Percentiles rank a stretch among this genome's conserved stretches.
Conservation (phyloP, 2,797 vertebrate species). For the Pangasius djambal region DNA sequence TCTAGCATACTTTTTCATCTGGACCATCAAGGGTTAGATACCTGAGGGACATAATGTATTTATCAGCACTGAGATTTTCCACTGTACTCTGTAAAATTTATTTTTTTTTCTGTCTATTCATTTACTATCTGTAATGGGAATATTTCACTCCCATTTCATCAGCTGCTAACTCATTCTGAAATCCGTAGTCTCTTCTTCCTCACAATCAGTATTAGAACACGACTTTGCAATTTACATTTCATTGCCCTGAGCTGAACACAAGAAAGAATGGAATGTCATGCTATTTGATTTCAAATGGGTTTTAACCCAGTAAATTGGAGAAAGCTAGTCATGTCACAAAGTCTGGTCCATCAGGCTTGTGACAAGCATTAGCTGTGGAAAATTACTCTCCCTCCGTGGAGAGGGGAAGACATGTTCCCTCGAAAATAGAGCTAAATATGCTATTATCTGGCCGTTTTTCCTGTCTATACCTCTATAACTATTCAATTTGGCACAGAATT, state of each 20-base stretch:
- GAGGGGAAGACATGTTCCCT: slow-evolving; percentile 34
- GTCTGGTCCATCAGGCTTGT: slow-evolving; percentile 46
- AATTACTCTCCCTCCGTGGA: slow-evolving; percentile 55
- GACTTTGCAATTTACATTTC: slow-evolving; percentile 59
- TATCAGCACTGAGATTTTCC: slow-evolving; percentile 34
- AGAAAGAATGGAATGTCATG: slow-evolving; percentile 52
- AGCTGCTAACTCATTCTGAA: slow-evolving; percentile 41
- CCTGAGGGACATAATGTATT: slow-evolving; percentile 9
- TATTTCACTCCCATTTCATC: slow-evolving; percentile 52
- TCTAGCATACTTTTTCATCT: neutral
- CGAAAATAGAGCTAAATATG: slow-evolving; percentile 52
- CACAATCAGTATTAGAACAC: slow-evolving; percentile 44
- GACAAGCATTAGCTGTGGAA: slow-evolving; percentile 55
- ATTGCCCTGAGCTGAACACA: slow-evolving; percentile 55
- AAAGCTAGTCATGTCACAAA: slow-evolving; percentile 38
- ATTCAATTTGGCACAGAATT: slow-evolving; percentile 49
- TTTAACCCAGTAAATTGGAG: slow-evolving; percentile 51
- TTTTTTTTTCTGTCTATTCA: slow-evolving; percentile 22
- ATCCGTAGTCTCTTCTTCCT: slow-evolving; percentile 36
- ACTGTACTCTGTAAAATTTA: slow-evolving; percentile 24
- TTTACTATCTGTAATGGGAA: slow-evolving; percentile 52
- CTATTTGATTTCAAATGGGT: slow-evolving; percentile 55
- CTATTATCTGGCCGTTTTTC: slow-evolving; percentile 50
- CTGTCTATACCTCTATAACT: slow-evolving; percentile 48
- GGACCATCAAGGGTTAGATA: slow-evolving; percentile 12